phyloP scores from a whole-genome alignment of 2,113 vertebrate species.

The Electrona antarctica region DNA sequence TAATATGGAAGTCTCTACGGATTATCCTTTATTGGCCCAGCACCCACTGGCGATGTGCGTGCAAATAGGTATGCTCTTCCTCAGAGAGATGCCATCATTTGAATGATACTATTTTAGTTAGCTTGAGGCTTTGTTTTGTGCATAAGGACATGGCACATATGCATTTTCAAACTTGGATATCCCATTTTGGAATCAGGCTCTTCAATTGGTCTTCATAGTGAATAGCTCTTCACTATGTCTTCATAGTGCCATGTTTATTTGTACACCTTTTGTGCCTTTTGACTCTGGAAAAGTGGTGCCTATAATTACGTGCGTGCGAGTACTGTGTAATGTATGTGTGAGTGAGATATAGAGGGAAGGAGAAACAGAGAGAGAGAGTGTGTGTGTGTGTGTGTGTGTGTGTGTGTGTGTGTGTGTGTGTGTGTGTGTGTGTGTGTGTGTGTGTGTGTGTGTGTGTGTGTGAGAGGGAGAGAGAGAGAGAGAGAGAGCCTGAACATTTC shows the following conservation, averaged over 20 bases:
- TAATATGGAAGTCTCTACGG: no score
- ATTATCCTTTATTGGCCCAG: no score
- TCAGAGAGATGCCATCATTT: no score
- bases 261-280: slow-evolving; percentile 51
- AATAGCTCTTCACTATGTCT: neutral
- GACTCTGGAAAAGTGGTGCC: slow-evolving; percentile 66
- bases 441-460: slow-evolving; percentile 3
- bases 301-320: slow-evolving; percentile 54
- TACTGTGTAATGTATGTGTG: no score
- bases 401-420: slow-evolving; percentile 5
- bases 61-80: no score
- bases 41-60: no score
- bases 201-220: no score
- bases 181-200: slow-evolving; percentile 30
- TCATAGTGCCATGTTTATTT: slow-evolving; percentile 27
- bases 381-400: slow-evolving; percentile 9
- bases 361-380: no score
- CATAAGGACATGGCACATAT: slow-evolving; percentile 2
- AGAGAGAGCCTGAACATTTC: no score
- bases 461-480: no score
- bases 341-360: no score
- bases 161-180: slow-evolving; percentile 13
- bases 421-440: neutral
- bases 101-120: neutral
- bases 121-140: slow-evolving; percentile 15